Evolutionary conservation across 2,888 invertebrate genomes (phyloP).

Genomic region (Ernsta delagoae): DNA sequence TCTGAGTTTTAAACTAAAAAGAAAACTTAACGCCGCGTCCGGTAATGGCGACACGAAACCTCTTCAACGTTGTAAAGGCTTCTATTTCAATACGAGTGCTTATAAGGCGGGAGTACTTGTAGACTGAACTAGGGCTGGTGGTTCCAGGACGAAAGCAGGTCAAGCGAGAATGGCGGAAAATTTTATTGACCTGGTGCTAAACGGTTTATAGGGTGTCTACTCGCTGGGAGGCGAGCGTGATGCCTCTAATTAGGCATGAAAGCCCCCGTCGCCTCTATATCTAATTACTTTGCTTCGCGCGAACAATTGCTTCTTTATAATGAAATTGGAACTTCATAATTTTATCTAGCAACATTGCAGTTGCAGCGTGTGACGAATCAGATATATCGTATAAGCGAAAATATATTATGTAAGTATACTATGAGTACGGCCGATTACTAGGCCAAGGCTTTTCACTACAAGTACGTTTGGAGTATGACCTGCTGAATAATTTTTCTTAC

Average conservation of each 20-base stretch:
- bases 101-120: conserved; percentile 33
- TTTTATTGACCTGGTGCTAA: conserved; percentile 55
- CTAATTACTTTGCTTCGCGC: conserved; percentile 37
- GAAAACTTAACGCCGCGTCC: conserved; percentile 35
- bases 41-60: conserved; percentile 38
- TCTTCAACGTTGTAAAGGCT: conserved; percentile 36
- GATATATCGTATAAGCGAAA: conserved; percentile 24
- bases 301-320: conserved; percentile 27
- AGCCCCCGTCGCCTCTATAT: conserved; percentile 30
- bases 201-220: conserved; percentile 41
- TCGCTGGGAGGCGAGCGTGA: conserved; percentile 26
- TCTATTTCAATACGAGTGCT: conserved; percentile 38
- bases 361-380: conserved; percentile 14
- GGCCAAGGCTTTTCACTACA: conserved; percentile 24
- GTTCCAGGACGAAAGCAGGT: conserved; percentile 53
- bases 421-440: too few relatives aligned
- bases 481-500: conserved; percentile 27
- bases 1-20: conserved; percentile 35
- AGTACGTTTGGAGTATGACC: conserved; percentile 26
- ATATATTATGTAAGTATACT: too few relatives aligned
- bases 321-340: conserved; percentile 33
- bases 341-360: conserved; percentile 26
- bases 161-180: conserved; percentile 53
- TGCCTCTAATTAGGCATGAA: conserved; percentile 43
- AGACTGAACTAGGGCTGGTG: conserved; percentile 36